A percentile compares a stretch with the other conserved stretches of the same genome.
Evolutionary conservation across 2,113 vertebrate genomes (phyloP).

Genomic region (Heptranchias perlo): DNA sequence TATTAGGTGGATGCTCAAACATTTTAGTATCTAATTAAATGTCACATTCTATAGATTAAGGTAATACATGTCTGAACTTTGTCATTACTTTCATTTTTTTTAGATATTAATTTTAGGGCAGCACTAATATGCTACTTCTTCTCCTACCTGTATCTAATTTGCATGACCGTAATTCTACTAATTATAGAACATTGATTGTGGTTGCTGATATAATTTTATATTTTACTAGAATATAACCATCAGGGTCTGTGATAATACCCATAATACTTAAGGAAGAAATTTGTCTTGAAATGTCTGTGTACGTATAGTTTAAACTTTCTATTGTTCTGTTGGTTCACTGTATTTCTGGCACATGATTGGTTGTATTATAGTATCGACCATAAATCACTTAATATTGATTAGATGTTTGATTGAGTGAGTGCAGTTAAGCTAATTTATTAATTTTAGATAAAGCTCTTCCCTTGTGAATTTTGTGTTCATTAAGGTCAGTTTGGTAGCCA

Average conservation of each 20-base stretch:
- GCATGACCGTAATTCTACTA: constrained; percentile 7
- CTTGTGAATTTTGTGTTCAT: neutral
- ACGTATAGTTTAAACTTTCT: neutral
- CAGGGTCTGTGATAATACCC: neutral
- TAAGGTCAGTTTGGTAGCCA: too few relatives aligned
- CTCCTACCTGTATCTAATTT: neutral
- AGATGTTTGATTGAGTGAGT: neutral
- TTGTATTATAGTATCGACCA: neutral
- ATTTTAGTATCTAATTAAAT: constrained; percentile 19
- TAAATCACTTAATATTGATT: neutral
- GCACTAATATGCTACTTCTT: neutral
- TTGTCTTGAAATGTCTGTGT: neutral
- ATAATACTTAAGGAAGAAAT: neutral
- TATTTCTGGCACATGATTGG: neutral
- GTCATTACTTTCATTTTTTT: constrained; percentile 6
- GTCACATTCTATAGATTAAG: constrained; percentile 9
- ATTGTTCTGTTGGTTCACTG: neutral
- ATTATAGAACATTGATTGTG: neutral
- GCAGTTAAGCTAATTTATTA: neutral
- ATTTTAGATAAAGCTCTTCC: neutral
- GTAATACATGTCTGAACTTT: constrained; percentile 17
- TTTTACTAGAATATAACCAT: constrained; percentile 2
- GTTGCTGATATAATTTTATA: constrained; percentile 3
- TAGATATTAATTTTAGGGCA: constrained; percentile 24
- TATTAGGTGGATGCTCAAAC: constrained; percentile 4